A percentile compares a stretch with the other conserved stretches of the same genome.
Conservation (phyloP, 2,113 vertebrate genomes). For the Paramisgurnus dabryanus region DNA sequence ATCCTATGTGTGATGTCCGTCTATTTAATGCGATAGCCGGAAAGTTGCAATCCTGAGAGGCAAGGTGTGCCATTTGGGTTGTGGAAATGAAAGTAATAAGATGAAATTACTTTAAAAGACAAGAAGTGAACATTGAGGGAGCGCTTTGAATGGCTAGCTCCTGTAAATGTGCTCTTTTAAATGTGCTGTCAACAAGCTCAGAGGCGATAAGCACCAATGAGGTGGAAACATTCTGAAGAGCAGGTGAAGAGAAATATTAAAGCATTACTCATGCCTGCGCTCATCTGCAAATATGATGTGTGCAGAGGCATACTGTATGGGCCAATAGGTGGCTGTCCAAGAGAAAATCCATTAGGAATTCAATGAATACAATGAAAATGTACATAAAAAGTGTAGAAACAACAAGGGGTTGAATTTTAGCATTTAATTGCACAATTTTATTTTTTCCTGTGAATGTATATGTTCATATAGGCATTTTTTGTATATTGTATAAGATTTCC, state of each 20-base stretch:
- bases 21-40: slow-evolving; percentile 8
- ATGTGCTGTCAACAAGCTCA: slow-evolving; percentile 20
- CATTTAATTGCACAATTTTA: background rate
- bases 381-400: background rate
- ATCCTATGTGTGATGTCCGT: slow-evolving; percentile 32
- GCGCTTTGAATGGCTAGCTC: slow-evolving; percentile 26
- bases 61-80: slow-evolving; percentile 6
- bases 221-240: slow-evolving; percentile 19
- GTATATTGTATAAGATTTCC: background rate
- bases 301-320: background rate
- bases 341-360: background rate
- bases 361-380: background rate
- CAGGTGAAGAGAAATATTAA: slow-evolving; percentile 24
- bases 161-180: slow-evolving; percentile 32
- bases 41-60: slow-evolving; percentile 41
- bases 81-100: background rate
- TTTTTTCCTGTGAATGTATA: background rate
- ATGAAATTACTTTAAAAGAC: slow-evolving; percentile 38
- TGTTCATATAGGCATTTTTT: background rate
- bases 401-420: background rate
- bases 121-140: slow-evolving; percentile 14
- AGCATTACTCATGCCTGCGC: slow-evolving; percentile 1
- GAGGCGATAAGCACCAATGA: slow-evolving; percentile 28
- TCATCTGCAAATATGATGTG: background rate
- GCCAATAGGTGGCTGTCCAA: background rate